These are phyloP conservation scores for Nemotelus pantherinus DNA, from an alignment of 2,888 invertebrate genomes.

Conservation along the genomic window DNA sequence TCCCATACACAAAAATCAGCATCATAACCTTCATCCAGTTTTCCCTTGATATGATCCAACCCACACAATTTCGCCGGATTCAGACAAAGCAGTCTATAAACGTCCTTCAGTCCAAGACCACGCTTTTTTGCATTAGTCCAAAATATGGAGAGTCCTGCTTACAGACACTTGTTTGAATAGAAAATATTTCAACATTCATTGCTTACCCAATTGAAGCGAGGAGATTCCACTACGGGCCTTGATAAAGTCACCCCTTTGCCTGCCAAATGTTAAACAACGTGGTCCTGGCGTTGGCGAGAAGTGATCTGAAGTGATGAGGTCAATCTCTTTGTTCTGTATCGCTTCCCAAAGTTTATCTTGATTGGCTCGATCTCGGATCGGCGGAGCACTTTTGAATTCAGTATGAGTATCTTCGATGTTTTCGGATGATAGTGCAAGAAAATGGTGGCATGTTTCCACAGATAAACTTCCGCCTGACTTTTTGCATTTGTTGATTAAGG, in stretches of 20 bases:
- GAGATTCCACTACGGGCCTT: slow-evolving; percentile 80
- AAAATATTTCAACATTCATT: not conserved
- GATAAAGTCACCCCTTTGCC: slow-evolving; percentile 70
- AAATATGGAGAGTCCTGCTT: slow-evolving; percentile 71
- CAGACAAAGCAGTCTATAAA: slow-evolving; percentile 70
- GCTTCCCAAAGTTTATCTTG: slow-evolving; percentile 74
- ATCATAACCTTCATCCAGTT: slow-evolving; percentile 71
- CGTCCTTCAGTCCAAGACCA: slow-evolving; percentile 67
- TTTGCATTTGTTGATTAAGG: slow-evolving; percentile 66
- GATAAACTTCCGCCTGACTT: slow-evolving; percentile 70
- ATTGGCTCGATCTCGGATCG: slow-evolving; percentile 72
- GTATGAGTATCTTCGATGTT: slow-evolving; percentile 72
- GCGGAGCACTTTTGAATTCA: slow-evolving; percentile 79
- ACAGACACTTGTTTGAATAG: not conserved
- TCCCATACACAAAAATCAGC: slow-evolving; percentile 80
- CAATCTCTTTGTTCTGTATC: slow-evolving; percentile 68
- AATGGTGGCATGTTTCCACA: slow-evolving; percentile 80
- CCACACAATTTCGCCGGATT: slow-evolving; percentile 73
- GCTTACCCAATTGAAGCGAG: slow-evolving; percentile 74
- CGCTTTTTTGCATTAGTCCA: slow-evolving; percentile 73
- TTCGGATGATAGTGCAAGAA: slow-evolving; percentile 72
- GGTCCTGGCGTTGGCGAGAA: slow-evolving; percentile 75
- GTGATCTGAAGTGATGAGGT: slow-evolving; percentile 75
- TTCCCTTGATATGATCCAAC: slow-evolving; percentile 71
- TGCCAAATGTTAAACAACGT: slow-evolving; percentile 65